Evolutionary conservation across 2,113 vertebrate genomes (phyloP).

Genomic region (Dasyprocta punctata): DNA sequence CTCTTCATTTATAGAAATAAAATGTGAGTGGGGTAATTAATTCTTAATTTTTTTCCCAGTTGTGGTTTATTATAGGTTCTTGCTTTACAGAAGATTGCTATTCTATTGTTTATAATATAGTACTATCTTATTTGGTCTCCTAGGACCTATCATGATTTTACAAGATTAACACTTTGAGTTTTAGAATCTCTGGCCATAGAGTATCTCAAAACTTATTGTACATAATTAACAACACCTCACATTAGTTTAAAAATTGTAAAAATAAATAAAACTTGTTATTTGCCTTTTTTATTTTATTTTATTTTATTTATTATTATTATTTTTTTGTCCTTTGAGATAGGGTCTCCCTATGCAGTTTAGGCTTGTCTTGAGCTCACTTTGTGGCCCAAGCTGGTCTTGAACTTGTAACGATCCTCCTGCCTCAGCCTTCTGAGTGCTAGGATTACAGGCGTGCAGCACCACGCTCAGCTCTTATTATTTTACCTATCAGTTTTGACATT

Average conservation of each 20-base stretch:
- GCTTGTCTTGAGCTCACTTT: no score
- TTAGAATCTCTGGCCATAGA: background rate
- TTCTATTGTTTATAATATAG: background rate
- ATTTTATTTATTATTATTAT: no score
- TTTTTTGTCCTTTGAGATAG: no score
- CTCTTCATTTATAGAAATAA: background rate
- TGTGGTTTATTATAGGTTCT: background rate
- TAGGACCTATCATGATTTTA: background rate
- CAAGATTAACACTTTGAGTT: background rate
- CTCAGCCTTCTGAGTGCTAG: no score
- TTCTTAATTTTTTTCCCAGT: conserved; percentile 3
- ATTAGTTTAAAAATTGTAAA: background rate
- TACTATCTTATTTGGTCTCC: background rate
- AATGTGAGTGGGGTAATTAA: background rate
- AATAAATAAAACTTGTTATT: background rate
- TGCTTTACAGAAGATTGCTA: background rate
- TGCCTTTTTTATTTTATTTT: background rate
- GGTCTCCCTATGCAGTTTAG: no score
- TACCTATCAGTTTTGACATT: background rate
- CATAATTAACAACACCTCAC: background rate
- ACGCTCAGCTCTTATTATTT: background rate
- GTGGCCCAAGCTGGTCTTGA: no score
- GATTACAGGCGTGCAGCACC: no score
- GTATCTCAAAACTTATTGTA: background rate
- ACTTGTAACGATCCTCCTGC: no score